Conservation (phyloP, 2,113 vertebrate species). For the Colistium nudipinnis region DNA sequence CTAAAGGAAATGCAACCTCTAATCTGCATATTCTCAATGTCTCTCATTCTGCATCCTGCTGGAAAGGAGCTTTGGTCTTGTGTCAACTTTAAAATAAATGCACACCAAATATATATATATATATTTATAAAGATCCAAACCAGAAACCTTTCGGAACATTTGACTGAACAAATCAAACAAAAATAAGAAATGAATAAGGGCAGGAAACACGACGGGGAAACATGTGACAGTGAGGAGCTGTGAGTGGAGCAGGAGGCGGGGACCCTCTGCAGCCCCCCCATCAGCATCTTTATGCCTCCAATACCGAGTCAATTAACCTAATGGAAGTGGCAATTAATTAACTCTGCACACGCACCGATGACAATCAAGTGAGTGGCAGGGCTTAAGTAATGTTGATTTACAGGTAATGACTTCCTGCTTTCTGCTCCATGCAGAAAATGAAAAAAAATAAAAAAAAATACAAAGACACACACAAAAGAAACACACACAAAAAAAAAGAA, state of each 20-base stretch:
- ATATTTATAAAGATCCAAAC: too few relatives aligned
- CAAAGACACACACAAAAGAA: neutral
- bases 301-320: conserved; percentile 73
- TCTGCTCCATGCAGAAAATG: conserved; percentile 1
- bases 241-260: neutral
- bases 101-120: too few relatives aligned
- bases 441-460: conserved; percentile 1
- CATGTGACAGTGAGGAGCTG: conserved; percentile 8
- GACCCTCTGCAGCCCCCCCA: conserved; percentile 12
- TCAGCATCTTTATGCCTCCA: conserved; percentile 55
- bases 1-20: too few relatives aligned
- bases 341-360: conserved; percentile 66
- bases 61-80: too few relatives aligned
- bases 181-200: too few relatives aligned
- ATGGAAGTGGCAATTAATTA: conserved; percentile 77
- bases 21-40: too few relatives aligned
- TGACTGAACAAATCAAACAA: too few relatives aligned
- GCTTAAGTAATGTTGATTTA: conserved; percentile 42
- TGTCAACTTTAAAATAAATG: too few relatives aligned
- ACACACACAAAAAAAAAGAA: neutral
- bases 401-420: conserved; percentile 45
- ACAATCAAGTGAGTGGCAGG: conserved; percentile 61
- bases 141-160: too few relatives aligned
- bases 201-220: neutral
- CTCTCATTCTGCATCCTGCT: too few relatives aligned